Evolutionary conservation across 2,113 vertebrate species (phyloP), one percentile per base, ranked within the genome.

Genomic region (Ageneiosus marmoratus): DNA sequence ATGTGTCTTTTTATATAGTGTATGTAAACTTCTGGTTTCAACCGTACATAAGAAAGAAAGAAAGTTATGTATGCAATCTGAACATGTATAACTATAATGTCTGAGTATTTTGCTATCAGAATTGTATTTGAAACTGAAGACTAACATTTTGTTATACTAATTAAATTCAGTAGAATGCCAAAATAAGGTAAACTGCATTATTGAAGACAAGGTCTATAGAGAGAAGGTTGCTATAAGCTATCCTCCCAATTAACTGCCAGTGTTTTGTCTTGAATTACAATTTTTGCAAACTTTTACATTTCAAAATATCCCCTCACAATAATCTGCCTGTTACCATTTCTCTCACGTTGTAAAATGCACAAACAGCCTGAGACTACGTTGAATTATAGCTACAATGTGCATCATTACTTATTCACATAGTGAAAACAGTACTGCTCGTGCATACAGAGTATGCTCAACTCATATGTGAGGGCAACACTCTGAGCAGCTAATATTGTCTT

Each of bases 331-430:
- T 60, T 74, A 22, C 27, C 50, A 74, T 82, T 82, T 82, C 18
- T 24, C n/a, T 82, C 80, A 82, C 69, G 29, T 81, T 73, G 53
- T 62, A 50, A 76, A 81, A 74, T 82, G 55, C 69, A 32, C 80
- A 76, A 82, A 82, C 55, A 63, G 72, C 56, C 81, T 1, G 13
- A 76, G 81, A 73, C 44, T 22, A 76, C 37, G 46, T 76, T 75
- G 46, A 76, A 76, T 76, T 82, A 82, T 41, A 65, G 69, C 44
- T 50, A 58, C 69, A 46, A 58, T 29, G 50, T 48, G 18, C 79
- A 82, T 74, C 55, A 53, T 76, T 82, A 82, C 75, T 75, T 63
- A 44, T 63, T 82, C 56, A 62, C 81, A 82, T 46, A 51, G 60
- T 65, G 72, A 53, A 82, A 82, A 82, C 81, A 82, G 46, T 22